Base-by-base conservation (phyloP, 2,113 vertebrate species). In the Oryzias curvinotus region DNA sequence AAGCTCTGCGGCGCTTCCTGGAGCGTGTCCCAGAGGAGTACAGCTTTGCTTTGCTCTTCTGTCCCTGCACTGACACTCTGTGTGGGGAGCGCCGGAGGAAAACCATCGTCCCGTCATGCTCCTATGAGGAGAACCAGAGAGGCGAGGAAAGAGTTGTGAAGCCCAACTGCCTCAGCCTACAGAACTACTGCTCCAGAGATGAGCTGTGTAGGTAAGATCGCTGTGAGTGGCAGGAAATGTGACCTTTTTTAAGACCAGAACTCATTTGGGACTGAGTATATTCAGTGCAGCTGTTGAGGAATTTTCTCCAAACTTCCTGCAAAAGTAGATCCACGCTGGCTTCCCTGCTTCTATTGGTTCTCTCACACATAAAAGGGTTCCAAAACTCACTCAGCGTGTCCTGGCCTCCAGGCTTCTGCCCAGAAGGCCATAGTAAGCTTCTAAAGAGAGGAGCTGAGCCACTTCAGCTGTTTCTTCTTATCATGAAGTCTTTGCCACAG, bases 81-180 rank as follows among this genome's bases (percentile, higher is more conserved):
- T 99, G 97, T 7, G 96, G 95, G 18, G 95, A 96, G 73, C 94
- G 97, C 14, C 87, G 97, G 14, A 92, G 94, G 66, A 95, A 98
- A 85, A 96, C 95, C 83, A 98, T 99, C 15, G 97, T 97, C 43
- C 97, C 97, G 0, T 90, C 93, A 14, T 99, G 97, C 23, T 96
- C 96, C 21, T 96, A 95, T 19, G 88, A 90, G 71, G 88, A 90
- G 73, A 87, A 66, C 2, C 57, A 36, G 5, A 80, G 62, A 68
- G 87, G 85, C 60, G 94, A 96, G 42, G 82, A 92, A 2, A 85
- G 82, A 48, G 87, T 77, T 12, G 84, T 78, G 10, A 92, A 93
- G 44, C 93, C 94, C 48, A 98, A 96, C 75, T 99, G 97, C 82
- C 91, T 98, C 68, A 87, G 91, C 57, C 91, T 98, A 61, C 90